A percentile compares a stretch with the other conserved stretches of the same genome.
Conservation (phyloP, 2,113 vertebrate genomes). For the Xiphophorus hellerii region DNA sequence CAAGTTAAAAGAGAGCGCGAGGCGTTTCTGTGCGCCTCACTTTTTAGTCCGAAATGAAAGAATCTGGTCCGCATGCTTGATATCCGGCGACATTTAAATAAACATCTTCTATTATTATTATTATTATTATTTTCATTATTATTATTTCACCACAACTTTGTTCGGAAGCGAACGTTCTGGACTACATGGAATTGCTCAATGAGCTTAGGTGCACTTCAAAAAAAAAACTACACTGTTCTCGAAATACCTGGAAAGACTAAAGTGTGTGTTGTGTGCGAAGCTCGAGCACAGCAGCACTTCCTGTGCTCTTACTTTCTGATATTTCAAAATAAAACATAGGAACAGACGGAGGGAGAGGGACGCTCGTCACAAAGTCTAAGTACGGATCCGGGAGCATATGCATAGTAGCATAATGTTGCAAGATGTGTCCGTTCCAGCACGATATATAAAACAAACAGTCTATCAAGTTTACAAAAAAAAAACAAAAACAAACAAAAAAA, state of each 20-base stretch:
- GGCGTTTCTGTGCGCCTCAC: constrained; percentile 43
- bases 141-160: constrained; percentile 47
- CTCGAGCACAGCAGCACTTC: constrained; percentile 7
- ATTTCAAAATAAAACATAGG: constrained; percentile 3
- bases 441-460: constrained; percentile 52
- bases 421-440: constrained; percentile 46
- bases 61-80: constrained; percentile 65
- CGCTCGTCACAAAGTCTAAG: constrained; percentile 37
- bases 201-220: constrained; percentile 38
- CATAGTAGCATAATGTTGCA: constrained; percentile 52
- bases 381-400: constrained; percentile 45
- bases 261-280: constrained; percentile 15
- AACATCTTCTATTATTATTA: not conserved
- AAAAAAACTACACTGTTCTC: constrained; percentile 47
- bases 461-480: constrained; percentile 37
- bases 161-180: constrained; percentile 28
- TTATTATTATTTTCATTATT: not conserved
- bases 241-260: constrained; percentile 34
- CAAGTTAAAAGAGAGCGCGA: constrained; percentile 51
- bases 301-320: not conserved
- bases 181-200: constrained; percentile 30
- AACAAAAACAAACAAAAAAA: constrained; percentile 12
- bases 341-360: constrained; percentile 24
- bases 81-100: constrained; percentile 43
- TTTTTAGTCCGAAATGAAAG: constrained; percentile 7